Evolutionary conservation across 2,888 invertebrate genomes (phyloP).

Genomic region (Tachystola acroxantha): DNA sequence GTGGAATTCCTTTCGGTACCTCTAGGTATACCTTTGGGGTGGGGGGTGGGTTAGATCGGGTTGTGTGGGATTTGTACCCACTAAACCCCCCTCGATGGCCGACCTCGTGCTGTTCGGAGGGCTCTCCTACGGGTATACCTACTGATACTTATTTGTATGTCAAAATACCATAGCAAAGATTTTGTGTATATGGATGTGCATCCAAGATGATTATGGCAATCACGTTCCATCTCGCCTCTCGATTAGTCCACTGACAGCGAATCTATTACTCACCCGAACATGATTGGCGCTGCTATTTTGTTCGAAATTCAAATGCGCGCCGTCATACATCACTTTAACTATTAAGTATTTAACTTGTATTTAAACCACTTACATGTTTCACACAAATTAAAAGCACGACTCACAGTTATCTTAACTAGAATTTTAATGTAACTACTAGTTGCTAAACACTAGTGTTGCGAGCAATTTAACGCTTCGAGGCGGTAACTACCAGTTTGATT

Average conservation of each 20-base stretch:
- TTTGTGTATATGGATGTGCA: no score
- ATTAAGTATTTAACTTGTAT: constrained; percentile 23
- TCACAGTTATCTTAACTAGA: constrained; percentile 51
- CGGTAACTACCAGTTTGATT: not conserved
- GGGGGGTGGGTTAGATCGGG: no score
- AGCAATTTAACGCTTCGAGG: not conserved
- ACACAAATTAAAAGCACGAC: constrained; percentile 60
- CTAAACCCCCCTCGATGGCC: no score
- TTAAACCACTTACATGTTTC: constrained; percentile 36
- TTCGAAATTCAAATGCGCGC: constrained; percentile 32
- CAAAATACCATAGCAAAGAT: no score
- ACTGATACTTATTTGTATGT: no score
- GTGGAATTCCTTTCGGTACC: no score
- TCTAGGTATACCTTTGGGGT: no score
- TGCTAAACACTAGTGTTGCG: constrained; percentile 21
- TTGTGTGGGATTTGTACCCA: no score
- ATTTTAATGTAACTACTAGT: constrained; percentile 45
- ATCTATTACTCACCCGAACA: constrained; percentile 43
- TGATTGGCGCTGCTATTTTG: constrained; percentile 36
- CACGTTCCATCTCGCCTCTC: constrained; percentile 41
- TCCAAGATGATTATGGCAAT: no score
- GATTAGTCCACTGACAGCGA: constrained; percentile 48
- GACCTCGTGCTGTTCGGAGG: no score
- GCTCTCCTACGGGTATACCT: no score
- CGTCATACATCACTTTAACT: constrained; percentile 38